A percentile compares a stretch with the other conserved stretches of the same genome.
phyloP scores from a whole-genome alignment of 2,797 vertebrate genomes.

The Cyprinella venusta region DNA sequence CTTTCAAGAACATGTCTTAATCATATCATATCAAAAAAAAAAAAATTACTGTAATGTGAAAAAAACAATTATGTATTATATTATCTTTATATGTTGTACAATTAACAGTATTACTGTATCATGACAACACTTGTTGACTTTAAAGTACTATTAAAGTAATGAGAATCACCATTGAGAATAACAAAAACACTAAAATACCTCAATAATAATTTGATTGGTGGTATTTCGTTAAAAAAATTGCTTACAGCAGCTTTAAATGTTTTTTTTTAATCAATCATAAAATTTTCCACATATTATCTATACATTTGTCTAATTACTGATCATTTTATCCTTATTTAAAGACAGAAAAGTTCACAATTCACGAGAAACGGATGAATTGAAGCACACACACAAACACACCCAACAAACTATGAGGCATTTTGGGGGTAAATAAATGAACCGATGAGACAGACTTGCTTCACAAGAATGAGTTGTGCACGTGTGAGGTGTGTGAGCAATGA shows the following conservation, averaged over 20 bases:
- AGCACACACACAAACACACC: slow-evolving; percentile 23
- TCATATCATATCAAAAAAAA: background rate
- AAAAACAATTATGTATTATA: background rate
- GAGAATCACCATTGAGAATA: background rate
- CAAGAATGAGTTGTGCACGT: slow-evolving; percentile 3
- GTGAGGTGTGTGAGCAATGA: slow-evolving; percentile 36
- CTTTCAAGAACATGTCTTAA: background rate
- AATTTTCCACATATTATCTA: background rate
- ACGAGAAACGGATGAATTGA: background rate
- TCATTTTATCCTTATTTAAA: slow-evolving; percentile 7
- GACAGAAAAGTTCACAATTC: background rate
- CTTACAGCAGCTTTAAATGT: slow-evolving; percentile 9
- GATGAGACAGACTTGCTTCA: slow-evolving; percentile 16
- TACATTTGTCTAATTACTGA: background rate
- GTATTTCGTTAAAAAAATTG: background rate
- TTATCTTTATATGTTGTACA: background rate
- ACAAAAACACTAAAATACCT: background rate
- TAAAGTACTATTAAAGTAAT: background rate
- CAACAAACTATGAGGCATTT: background rate
- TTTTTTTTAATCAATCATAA: background rate
- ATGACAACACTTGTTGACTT: background rate
- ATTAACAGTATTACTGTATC: background rate
- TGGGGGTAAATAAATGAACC: background rate
- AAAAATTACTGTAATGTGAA: background rate
- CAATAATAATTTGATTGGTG: background rate